phyloP scores from a whole-genome alignment of 2,888 invertebrate genomes.

The Falcaria lacertinaria region DNA sequence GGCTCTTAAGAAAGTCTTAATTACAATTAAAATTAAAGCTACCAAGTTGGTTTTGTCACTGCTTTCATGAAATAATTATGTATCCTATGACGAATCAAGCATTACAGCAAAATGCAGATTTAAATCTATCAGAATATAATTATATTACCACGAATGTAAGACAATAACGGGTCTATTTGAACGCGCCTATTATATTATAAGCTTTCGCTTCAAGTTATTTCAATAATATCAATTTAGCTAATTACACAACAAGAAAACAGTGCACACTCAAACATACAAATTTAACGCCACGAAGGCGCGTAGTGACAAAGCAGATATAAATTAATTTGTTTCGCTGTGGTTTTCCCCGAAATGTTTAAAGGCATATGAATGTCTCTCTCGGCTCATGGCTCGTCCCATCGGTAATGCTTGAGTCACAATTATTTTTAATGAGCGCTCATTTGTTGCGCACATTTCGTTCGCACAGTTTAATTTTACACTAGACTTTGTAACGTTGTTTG shows the following conservation, averaged over 20 bases:
- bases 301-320: constrained; percentile 12
- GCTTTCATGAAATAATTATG: no score
- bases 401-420: not conserved
- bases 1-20: no score
- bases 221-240: no score
- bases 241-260: constrained; percentile 6
- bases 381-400: not conserved
- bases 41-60: no score
- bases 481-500: not conserved
- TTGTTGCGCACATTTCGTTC: not conserved
- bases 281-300: constrained; percentile 3
- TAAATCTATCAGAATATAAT: no score
- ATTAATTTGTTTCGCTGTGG: constrained; percentile 11
- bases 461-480: not conserved
- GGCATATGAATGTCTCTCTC: constrained; percentile 1
- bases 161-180: not conserved
- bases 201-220: no score
- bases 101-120: no score
- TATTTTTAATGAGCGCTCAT: not conserved
- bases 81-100: no score
- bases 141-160: no score
- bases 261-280: not conserved
- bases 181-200: no score
- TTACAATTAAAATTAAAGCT: no score
- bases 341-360: constrained; percentile 8